These are phyloP conservation scores for Aphaenogaster rudis DNA, from an alignment of 1,140 invertebrate species.

Conservation along the genomic window DNA sequence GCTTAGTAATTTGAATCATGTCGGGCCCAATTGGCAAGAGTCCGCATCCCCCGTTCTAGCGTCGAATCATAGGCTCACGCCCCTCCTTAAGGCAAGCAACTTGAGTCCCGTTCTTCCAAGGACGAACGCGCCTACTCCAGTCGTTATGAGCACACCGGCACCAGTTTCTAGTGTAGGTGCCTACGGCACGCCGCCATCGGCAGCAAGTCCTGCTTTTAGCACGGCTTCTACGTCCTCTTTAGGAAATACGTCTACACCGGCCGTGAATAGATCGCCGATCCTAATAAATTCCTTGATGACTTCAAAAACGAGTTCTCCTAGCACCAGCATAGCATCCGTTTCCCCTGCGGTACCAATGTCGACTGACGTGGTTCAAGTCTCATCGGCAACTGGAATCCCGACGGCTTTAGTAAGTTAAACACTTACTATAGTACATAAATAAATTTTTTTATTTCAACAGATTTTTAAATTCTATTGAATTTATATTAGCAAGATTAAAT, in stretches of 20 bases:
- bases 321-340: slow-evolving; percentile 72
- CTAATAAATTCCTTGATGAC: slow-evolving; percentile 75
- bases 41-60: slow-evolving; percentile 77
- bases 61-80: slow-evolving; percentile 83
- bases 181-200: slow-evolving; percentile 83
- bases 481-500: slow-evolving; percentile 1
- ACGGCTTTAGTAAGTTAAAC: slow-evolving; percentile 73
- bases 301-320: slow-evolving; percentile 78
- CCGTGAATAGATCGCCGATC: slow-evolving; percentile 84
- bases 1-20: slow-evolving; percentile 68
- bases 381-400: slow-evolving; percentile 73
- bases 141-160: slow-evolving; percentile 77
- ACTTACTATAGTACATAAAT: background rate
- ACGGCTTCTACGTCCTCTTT: slow-evolving; percentile 84
- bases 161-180: slow-evolving; percentile 72
- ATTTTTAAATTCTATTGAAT: background rate
- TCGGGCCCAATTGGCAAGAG: slow-evolving; percentile 79
- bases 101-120: slow-evolving; percentile 82
- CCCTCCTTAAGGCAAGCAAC: slow-evolving; percentile 84
- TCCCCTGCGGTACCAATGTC: slow-evolving; percentile 72
- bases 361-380: slow-evolving; percentile 73
- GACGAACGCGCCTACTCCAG: slow-evolving; percentile 71
- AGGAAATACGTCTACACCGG: slow-evolving; percentile 80
- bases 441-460: background rate
- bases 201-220: slow-evolving; percentile 84